Percentiles rank a stretch among this genome's conserved stretches.
Conservation (phyloP, 2,888 invertebrate species). For the Xiphydria camelus region DNA sequence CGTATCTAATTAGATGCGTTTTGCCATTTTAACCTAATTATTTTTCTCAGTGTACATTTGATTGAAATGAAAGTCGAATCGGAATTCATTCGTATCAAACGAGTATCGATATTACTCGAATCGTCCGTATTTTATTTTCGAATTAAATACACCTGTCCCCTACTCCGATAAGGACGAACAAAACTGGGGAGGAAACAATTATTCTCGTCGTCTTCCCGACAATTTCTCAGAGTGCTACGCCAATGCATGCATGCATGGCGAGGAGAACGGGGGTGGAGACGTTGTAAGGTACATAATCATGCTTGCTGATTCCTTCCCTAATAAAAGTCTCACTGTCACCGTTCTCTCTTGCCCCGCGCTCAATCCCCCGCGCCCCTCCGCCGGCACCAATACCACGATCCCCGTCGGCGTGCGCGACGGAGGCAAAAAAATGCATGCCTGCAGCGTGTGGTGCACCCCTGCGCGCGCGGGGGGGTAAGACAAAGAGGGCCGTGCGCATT, state of each 20-base stretch:
- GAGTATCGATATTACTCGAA: no score
- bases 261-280: constrained; percentile 35
- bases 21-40: no score
- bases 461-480: constrained; percentile 35
- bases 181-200: no score
- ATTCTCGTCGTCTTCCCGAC: not conserved
- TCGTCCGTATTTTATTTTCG: no score
- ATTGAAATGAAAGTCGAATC: no score
- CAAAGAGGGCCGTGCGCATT: constrained; percentile 44
- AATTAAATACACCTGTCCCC: no score
- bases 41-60: no score
- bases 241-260: constrained; percentile 33
- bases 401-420: constrained; percentile 24
- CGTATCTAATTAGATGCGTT: no score
- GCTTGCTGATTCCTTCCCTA: constrained; percentile 58
- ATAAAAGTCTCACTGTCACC: constrained; percentile 56
- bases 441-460: constrained; percentile 39
- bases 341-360: constrained; percentile 20
- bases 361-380: constrained; percentile 11
- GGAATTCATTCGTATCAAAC: no score
- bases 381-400: constrained; percentile 4
- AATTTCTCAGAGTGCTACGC: constrained; percentile 33
- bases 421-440: constrained; percentile 35
- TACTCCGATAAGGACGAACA: no score
- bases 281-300: constrained; percentile 58